Percentiles rank a stretch among this genome's conserved stretches.
phyloP scores from a whole-genome alignment of 92 coral and sea anemone species.

The Palythoa heliodiscus region DNA sequence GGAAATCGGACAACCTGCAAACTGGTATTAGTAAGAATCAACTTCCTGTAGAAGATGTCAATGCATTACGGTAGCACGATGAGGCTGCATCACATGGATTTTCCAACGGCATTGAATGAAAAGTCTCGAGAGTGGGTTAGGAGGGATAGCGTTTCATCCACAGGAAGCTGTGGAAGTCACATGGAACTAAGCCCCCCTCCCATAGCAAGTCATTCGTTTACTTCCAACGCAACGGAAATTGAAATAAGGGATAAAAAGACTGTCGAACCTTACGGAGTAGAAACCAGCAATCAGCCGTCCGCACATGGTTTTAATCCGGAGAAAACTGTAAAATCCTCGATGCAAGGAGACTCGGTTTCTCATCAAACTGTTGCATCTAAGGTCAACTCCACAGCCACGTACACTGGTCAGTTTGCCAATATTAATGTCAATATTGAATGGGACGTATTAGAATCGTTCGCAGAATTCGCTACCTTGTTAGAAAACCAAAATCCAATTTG shows the following conservation, averaged over 20 bases:
- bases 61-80: constrained; percentile 78
- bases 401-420: constrained; percentile 16
- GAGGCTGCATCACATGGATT: constrained; percentile 81
- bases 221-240: constrained; percentile 24
- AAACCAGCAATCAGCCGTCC: constrained; percentile 9
- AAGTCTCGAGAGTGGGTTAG: constrained; percentile 36
- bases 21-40: neutral
- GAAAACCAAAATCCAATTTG: constrained; percentile 95
- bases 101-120: constrained; percentile 41
- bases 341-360: neutral
- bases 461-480: constrained; percentile 91
- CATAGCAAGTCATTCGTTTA: neutral
- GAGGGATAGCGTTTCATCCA: constrained; percentile 23
- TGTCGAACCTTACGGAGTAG: constrained; percentile 2
- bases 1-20: constrained; percentile 22
- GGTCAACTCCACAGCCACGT: neutral
- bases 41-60: constrained; percentile 59
- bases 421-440: constrained; percentile 71
- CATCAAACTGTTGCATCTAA: constrained; percentile 12
- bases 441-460: constrained; percentile 92
- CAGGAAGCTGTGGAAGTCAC: constrained; percentile 26
- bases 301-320: constrained; percentile 20
- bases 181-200: constrained; percentile 25
- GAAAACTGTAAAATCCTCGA: neutral
- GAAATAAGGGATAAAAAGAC: constrained; percentile 29